Evolutionary conservation across 1,140 invertebrate species (phyloP), one percentile per base, ranked within the genome.

Genomic region (Caenorhabditis brenneri): DNA sequence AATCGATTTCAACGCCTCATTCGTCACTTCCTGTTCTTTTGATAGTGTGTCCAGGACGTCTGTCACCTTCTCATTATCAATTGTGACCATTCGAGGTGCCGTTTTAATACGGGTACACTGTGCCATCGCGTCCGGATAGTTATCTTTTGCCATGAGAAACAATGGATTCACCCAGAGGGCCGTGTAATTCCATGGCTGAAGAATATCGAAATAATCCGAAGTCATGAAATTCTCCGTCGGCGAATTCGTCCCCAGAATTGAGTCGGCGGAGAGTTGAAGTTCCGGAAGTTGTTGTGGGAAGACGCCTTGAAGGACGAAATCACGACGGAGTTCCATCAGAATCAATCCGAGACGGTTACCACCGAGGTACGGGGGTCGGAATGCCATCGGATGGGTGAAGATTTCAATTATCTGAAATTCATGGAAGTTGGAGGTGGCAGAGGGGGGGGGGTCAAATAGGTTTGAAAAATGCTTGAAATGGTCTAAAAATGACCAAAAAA

Each of bases 251-350:
- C 89, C 89, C 12, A 90, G 85, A 48, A 88, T 87, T 10, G 86
- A 84, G 74, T 90, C 89, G 2, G 84, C 60, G 6, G 49, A 46
- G 48, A 91, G 81, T 16, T 74, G 42, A 31, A 90, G 36, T 78
- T 90, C 89, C 5, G 90, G 90, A 9, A 91, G 79, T 55, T 87
- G 84, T 9, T 89, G 83, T 15, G 89, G 89, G 51, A 90, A 90
- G 39, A 88, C 87, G 29, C 90, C 89, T 31, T 82, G 79, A 10
- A 90, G 85, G n/a, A 90, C 87, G 58, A 90, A 91, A 79, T 90
- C 90, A 74, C 90, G 15, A 29, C 89, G 80, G 19, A 90, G 81
- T 55, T 91, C 89, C 89, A 90, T 90, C 2, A 90, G 78, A 80
- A 90, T 87, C 31, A 91, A 69, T 19, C 89, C 89, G 1, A 90